Percentiles rank a stretch among this genome's conserved stretches.
These are phyloP conservation scores for Rhamphomyia laevipes DNA, from an alignment of 2,888 invertebrate genomes.

Conservation along the genomic window DNA sequence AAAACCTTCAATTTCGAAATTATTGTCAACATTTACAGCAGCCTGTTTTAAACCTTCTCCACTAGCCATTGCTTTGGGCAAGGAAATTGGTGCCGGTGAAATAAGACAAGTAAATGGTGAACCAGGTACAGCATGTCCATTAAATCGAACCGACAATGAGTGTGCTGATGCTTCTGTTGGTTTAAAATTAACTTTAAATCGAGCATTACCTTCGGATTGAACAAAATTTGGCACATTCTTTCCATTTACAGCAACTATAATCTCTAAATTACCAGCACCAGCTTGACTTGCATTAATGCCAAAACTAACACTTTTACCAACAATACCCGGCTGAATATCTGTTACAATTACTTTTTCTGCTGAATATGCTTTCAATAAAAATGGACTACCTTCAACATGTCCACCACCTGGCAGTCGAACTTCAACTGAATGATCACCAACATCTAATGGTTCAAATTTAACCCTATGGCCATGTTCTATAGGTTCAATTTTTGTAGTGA, in stretches of 20 bases:
- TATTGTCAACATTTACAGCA: constrained; percentile 41
- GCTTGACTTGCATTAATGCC: constrained; percentile 76
- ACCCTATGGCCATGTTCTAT: constrained; percentile 41
- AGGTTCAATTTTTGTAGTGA: constrained; percentile 48
- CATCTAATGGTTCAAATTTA: constrained; percentile 75
- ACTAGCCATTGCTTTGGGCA: constrained; percentile 44
- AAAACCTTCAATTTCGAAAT: constrained; percentile 45
- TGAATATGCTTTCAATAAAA: constrained; percentile 91
- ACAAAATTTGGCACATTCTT: constrained; percentile 98
- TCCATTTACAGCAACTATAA: constrained; percentile 91
- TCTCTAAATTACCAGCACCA: constrained; percentile 93
- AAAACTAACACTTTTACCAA: constrained; percentile 88
- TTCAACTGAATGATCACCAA: constrained; percentile 89
- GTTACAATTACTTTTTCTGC: constrained; percentile 89
- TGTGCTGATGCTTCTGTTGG: constrained; percentile 89
- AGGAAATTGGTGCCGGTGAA: constrained; percentile 41
- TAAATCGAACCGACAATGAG: constrained; percentile 76
- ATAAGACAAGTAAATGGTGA: constrained; percentile 92
- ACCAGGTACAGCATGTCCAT: constrained; percentile 67
- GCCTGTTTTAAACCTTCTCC: constrained; percentile 37
- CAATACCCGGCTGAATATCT: constrained; percentile 80
- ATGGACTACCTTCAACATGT: constrained; percentile 90
- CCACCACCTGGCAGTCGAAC: constrained; percentile 51
- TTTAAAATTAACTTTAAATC: constrained; percentile 90
- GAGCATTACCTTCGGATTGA: constrained; percentile 92